phyloP scores from a whole-genome alignment of 2,113 vertebrate genomes.

The Chunga burmeisteri region DNA sequence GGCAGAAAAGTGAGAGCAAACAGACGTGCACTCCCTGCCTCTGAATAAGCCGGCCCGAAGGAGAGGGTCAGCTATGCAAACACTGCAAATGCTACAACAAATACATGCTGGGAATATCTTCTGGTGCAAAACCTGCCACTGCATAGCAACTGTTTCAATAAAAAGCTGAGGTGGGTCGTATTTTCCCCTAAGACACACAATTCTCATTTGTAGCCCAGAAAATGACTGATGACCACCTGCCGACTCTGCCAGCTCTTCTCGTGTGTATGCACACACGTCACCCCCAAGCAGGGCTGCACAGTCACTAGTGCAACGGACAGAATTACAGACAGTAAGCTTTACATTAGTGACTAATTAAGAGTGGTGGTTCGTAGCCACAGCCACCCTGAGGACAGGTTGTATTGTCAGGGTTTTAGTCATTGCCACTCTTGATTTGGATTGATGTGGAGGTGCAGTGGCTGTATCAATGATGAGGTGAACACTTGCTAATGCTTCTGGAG shows the following conservation, averaged over 20 bases:
- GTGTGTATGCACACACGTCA: rapidly evolving
- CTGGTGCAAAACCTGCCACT: neutral
- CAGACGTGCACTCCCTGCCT: rapidly evolving
- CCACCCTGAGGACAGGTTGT: no score
- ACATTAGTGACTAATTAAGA: no score
- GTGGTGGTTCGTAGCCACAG: neutral
- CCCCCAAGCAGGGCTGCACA: rapidly evolving
- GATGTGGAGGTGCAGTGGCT: neutral
- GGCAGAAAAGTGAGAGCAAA: neutral
- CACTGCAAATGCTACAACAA: neutral
- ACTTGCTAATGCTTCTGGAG: neutral
- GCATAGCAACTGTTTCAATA: no score
- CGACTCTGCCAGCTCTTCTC: neutral
- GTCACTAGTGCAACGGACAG: neutral
- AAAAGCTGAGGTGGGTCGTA: neutral
- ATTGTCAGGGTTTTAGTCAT: no score
- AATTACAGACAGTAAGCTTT: neutral
- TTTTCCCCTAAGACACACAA: neutral
- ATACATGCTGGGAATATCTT: neutral
- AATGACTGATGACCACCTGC: neutral
- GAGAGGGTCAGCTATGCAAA: neutral
- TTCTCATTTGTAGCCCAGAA: neutral
- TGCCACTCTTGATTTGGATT: no score
- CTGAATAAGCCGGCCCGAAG: neutral
- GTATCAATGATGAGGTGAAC: no score